A percentile compares a stretch with the other conserved stretches of the same genome.
Evolutionary conservation across 2,888 invertebrate species (phyloP).

Genomic region (Allygus modestus): DNA sequence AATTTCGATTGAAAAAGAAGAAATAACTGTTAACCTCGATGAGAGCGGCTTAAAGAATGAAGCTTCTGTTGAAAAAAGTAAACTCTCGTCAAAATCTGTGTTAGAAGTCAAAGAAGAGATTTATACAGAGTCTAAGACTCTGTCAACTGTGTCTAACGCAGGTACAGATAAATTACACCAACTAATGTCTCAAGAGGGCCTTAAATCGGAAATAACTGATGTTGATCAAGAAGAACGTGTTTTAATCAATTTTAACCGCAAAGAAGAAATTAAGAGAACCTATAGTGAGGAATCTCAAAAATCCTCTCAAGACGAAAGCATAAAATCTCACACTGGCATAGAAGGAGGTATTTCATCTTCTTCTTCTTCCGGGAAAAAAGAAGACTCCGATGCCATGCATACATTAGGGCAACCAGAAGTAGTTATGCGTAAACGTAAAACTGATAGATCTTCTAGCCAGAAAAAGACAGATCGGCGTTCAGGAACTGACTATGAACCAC

Average conservation of each 20-base stretch:
- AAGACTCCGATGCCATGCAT: slow-evolving; percentile 72
- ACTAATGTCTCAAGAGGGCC: slow-evolving; percentile 41
- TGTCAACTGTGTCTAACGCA: not conserved
- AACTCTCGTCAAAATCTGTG: not conserved
- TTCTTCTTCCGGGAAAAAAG: slow-evolving; percentile 73
- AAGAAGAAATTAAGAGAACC: slow-evolving; percentile 72
- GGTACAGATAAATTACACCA: slow-evolving; percentile 31
- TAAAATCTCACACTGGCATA: slow-evolving; percentile 74
- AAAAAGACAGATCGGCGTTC: slow-evolving; percentile 80
- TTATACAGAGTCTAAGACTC: slow-evolving; percentile 31
- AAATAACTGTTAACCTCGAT: not conserved
- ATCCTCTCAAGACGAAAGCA: slow-evolving; percentile 73
- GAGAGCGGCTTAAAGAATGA: not conserved
- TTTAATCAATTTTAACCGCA: not conserved
- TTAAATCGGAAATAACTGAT: slow-evolving; percentile 56
- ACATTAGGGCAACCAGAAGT: slow-evolving; percentile 73
- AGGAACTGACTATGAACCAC: slow-evolving; percentile 87
- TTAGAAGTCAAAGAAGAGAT: slow-evolving; percentile 2
- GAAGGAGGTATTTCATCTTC: slow-evolving; percentile 75
- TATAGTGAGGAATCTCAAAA: slow-evolving; percentile 74
- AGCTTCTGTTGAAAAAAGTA: not conserved
- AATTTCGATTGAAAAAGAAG: not conserved
- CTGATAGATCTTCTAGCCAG: slow-evolving; percentile 61
- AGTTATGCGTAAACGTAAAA: slow-evolving; percentile 73
- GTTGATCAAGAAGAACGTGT: slow-evolving; percentile 30